Conservation (phyloP, 2,888 invertebrate species). For the Dryomyza anilis region DNA sequence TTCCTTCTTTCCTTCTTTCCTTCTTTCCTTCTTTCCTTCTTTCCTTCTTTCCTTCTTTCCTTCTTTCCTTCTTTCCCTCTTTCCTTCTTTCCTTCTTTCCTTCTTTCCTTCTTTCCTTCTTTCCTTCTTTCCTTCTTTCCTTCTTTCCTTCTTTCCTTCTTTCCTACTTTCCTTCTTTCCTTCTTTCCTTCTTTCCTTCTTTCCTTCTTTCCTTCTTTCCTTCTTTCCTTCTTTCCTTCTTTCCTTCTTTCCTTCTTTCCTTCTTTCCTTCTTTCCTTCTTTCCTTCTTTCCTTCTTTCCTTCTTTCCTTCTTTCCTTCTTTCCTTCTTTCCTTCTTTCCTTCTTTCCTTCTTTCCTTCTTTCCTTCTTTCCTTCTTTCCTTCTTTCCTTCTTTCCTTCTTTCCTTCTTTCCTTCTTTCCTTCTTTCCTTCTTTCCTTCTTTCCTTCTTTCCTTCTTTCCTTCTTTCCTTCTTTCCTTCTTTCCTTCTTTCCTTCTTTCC, state of each 20-base stretch:
- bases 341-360: background rate
- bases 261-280: background rate
- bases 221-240: background rate
- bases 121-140: background rate
- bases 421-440: background rate
- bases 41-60: background rate
- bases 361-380: background rate
- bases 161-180: conserved; percentile 31
- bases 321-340: background rate
- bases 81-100: background rate
- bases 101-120: background rate
- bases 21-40: background rate
- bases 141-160: conserved; percentile 5
- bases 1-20: background rate
- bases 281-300: background rate
- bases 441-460: background rate
- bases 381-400: background rate
- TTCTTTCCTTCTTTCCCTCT: background rate
- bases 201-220: background rate
- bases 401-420: background rate
- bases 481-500: no score
- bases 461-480: background rate
- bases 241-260: background rate
- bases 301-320: background rate
- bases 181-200: background rate